These are phyloP conservation scores for Callaeas wilsoni DNA, from an alignment of 2,113 vertebrate species.

Conservation along the genomic window DNA sequence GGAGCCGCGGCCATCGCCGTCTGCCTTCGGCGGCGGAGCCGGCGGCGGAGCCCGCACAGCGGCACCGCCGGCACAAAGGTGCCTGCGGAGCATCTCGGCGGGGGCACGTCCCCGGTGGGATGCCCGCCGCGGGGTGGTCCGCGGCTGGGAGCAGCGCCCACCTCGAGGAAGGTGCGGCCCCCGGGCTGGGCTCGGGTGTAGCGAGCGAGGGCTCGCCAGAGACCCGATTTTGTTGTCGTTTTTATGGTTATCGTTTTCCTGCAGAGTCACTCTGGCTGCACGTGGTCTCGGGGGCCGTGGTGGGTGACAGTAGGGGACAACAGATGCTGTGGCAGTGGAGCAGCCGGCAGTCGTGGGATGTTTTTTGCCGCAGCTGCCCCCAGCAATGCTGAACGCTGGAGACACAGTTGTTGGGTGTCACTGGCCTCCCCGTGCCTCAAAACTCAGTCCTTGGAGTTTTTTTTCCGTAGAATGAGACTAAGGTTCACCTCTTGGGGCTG, in stretches of 20 bases:
- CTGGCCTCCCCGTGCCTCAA: neutral
- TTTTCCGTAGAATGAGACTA: neutral
- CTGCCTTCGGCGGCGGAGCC: neutral
- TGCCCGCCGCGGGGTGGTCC: neutral
- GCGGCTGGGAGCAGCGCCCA: neutral
- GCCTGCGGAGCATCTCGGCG: neutral
- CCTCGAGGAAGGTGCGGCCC: neutral
- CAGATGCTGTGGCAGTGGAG: neutral
- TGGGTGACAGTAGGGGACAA: neutral
- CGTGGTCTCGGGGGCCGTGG: neutral
- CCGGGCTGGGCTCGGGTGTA: neutral
- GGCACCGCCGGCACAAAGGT: neutral
- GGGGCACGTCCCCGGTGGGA: neutral
- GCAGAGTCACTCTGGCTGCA: constrained; percentile 1
- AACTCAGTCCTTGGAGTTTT: neutral
- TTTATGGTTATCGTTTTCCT: neutral
- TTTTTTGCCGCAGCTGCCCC: neutral
- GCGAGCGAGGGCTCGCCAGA: rapidly evolving
- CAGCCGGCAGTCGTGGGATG: neutral
- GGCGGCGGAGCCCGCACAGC: neutral
- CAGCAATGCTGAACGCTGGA: rapidly evolving
- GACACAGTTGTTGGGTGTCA: neutral
- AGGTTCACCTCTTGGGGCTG: rapidly evolving
- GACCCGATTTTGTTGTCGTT: neutral
- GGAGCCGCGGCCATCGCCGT: neutral